Conservation (phyloP, 2,797 vertebrate genomes). For the Parauchenoglanis punctatus region DNA sequence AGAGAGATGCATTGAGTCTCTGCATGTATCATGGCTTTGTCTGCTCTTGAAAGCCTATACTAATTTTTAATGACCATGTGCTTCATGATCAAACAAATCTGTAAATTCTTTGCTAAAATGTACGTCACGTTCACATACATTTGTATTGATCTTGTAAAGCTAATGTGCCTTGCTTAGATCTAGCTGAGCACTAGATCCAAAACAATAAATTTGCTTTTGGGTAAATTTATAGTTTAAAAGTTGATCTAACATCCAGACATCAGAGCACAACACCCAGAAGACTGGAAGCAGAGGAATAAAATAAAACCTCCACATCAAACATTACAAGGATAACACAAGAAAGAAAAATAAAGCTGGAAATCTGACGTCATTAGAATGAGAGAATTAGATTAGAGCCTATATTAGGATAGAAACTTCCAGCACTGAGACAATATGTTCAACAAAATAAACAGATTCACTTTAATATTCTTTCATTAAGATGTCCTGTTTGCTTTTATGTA, state of each 20-base stretch:
- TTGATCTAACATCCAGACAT: background rate
- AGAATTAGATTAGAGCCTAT: constrained; percentile 69
- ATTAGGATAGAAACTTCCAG: constrained; percentile 57
- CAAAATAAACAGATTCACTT: background rate
- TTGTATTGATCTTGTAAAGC: background rate
- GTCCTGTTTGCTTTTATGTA: background rate
- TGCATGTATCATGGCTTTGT: background rate
- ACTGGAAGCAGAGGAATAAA: background rate
- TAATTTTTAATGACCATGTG: background rate
- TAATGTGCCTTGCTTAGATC: background rate
- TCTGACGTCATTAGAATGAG: constrained; percentile 65
- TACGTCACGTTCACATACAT: background rate
- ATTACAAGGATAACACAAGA: constrained; percentile 6
- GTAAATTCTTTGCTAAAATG: background rate
- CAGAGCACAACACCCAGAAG: constrained; percentile 7
- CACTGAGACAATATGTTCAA: constrained; percentile 8
- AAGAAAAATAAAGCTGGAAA: constrained; percentile 63
- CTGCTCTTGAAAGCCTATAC: background rate
- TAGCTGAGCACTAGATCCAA: background rate
- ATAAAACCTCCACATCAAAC: constrained; percentile 2
- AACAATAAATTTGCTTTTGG: background rate
- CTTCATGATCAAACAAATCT: background rate
- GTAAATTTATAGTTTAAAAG: background rate
- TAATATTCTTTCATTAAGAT: background rate
- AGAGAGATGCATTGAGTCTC: background rate